A percentile compares a stretch with the other conserved stretches of the same genome.
phyloP scores from a whole-genome alignment of 2,888 invertebrate species.

The Mythimna ferrago region DNA sequence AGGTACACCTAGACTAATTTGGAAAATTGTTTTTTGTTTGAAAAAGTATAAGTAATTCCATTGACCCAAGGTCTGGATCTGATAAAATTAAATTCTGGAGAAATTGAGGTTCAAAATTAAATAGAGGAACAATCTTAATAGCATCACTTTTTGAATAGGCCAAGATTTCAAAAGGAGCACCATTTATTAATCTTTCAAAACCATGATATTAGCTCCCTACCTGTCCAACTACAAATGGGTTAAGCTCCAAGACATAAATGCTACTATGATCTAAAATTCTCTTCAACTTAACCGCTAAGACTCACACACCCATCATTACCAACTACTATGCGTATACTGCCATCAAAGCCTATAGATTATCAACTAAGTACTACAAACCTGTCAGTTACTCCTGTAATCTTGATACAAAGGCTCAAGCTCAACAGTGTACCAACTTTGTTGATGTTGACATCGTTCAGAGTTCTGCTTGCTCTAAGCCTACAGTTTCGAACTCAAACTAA shows the following conservation, averaged over 20 bases:
- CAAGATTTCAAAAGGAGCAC: no score
- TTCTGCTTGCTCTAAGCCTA: slow-evolving; percentile 36
- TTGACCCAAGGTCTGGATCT: no score
- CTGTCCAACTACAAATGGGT: not conserved
- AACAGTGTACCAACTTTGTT: slow-evolving; percentile 47
- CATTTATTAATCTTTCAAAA: no score
- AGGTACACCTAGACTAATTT: no score
- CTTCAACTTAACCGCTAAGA: slow-evolving; percentile 2
- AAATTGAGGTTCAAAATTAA: no score
- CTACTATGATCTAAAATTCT: slow-evolving; percentile 25
- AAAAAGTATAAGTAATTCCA: no score
- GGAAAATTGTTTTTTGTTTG: no score
- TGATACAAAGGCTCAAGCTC: slow-evolving; percentile 47
- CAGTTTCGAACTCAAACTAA: slow-evolving; percentile 42
- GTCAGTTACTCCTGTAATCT: slow-evolving; percentile 31
- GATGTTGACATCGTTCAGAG: slow-evolving; percentile 54
- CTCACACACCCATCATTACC: not conserved
- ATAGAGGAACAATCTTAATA: no score
- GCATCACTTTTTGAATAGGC: no score
- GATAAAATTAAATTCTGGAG: no score
- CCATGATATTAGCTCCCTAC: not conserved
- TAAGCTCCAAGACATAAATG: not conserved
- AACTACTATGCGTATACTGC: not conserved
- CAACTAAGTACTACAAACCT: slow-evolving; percentile 19
- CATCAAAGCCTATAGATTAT: slow-evolving; percentile 41